phyloP scores from a whole-genome alignment of 2,888 invertebrate genomes.

The Syritta pipiens region DNA sequence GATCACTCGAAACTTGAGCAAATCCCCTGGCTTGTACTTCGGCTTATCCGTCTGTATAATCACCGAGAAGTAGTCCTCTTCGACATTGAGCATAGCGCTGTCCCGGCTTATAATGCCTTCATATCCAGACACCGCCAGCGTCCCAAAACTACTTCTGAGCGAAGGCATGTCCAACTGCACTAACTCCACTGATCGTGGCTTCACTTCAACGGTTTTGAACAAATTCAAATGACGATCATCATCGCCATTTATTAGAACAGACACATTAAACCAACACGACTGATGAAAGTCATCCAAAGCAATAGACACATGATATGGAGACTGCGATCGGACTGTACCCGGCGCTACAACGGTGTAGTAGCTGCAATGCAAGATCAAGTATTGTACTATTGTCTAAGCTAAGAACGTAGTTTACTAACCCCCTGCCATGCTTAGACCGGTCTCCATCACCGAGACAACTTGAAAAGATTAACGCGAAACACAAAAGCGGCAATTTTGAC shows the following conservation, averaged over 20 bases:
- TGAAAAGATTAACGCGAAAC: too few species aligned
- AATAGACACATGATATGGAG: conserved; percentile 16
- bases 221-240: neutral
- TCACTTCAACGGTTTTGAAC: conserved; percentile 3
- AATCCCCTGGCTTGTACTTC: conserved; percentile 92
- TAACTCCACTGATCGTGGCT: conserved; percentile 18
- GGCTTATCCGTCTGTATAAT: conserved; percentile 95
- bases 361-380: conserved; percentile 2
- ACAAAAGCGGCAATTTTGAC: too few species aligned
- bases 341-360: conserved; percentile 37
- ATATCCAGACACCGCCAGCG: neutral
- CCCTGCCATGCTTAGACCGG: too few species aligned
- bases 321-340: conserved; percentile 27
- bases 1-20: conserved; percentile 84
- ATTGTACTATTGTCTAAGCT: too few species aligned
- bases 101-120: conserved; percentile 16
- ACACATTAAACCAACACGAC: conserved; percentile 27
- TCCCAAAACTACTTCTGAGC: neutral
- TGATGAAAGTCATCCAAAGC: conserved; percentile 80
- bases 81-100: neutral
- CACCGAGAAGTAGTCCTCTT: conserved; percentile 82
- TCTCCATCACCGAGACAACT: too few species aligned
- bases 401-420: too few species aligned
- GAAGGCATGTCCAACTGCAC: neutral
- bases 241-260: too few species aligned